phyloP scores from a whole-genome alignment of 2,797 vertebrate species.

The Nothura maculosa region DNA sequence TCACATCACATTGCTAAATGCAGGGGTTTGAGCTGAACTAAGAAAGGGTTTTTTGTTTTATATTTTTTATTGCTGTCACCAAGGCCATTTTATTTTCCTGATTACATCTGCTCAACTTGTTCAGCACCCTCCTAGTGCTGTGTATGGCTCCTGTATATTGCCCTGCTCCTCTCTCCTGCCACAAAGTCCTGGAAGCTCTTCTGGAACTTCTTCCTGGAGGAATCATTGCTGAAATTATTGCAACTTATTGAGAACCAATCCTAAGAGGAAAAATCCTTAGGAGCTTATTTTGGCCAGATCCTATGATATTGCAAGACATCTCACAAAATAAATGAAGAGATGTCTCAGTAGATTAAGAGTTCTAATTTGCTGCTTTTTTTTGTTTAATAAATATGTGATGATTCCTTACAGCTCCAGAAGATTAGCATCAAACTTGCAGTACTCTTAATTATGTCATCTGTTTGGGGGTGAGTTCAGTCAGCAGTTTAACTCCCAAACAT shows the following conservation, averaged over 20 bases:
- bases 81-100: neutral
- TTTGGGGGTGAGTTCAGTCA: neutral
- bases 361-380: neutral
- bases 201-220: neutral
- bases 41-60: neutral
- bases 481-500: fast-evolving
- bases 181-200: neutral
- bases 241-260: neutral
- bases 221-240: neutral
- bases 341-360: neutral
- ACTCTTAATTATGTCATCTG: neutral
- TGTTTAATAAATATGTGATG: neutral
- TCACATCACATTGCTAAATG: too few relatives aligned
- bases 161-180: neutral
- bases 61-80: neutral
- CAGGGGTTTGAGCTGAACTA: neutral
- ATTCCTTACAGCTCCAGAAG: neutral
- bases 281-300: neutral
- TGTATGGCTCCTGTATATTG: too few relatives aligned
- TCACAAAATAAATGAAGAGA: neutral
- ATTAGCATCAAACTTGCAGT: neutral
- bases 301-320: neutral
- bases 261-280: neutral
- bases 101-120: neutral
- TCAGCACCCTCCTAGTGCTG: neutral